Evolutionary conservation across 30 jellyfish, hydroid and myxozoan species (phyloP), one percentile per base, ranked within the genome.

Genomic region (Cassiopea xamachana): DNA sequence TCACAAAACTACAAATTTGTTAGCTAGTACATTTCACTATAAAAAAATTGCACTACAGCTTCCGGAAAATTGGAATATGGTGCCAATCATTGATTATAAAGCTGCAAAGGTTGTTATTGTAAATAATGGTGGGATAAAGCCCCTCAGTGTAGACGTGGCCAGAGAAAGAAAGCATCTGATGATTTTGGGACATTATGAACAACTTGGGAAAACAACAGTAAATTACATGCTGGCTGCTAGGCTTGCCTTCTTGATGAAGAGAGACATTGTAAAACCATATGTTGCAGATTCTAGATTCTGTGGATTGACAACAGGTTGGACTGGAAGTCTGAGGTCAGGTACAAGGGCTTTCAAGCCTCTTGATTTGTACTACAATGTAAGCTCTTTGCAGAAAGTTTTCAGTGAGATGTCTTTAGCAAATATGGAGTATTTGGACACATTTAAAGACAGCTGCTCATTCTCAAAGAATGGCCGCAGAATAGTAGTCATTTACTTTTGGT

Each of bases 101-200:
- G 73, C 84, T 77, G 90, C 91, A 7, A 88, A 88, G 9, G 14
- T 27, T 14, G 83, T 79, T 44, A 47, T 1, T 17, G 84, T 81
- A 43, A 70, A 14, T 43, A 69, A 75, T 60, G 92, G 84, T 17
- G 92, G 92, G 6, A 81, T 89, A 15, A 46, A 18, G 27, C 55
- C 15, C 2, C 85, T 44, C 45, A 60, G 17, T 17, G 19, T 60
- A 12, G 49, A 27, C 4, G 68, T 48, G 19, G 80, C 51, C 4
- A 75, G 43, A 12, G 46, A 77, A 68, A 81, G 49, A 2, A 90
- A 86, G 73, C 97, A 89, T 82, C 84, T 96, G 48, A 72, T 92
- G 60, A 48, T 96, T 50, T 68, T 96, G 27, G 99, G 99, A 44
- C 99, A 96, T 81, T 96, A 96, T 73, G 99, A 96, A 75, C 99